phyloP scores from a whole-genome alignment of 2,113 vertebrate species.

The Amazona guildingii region DNA sequence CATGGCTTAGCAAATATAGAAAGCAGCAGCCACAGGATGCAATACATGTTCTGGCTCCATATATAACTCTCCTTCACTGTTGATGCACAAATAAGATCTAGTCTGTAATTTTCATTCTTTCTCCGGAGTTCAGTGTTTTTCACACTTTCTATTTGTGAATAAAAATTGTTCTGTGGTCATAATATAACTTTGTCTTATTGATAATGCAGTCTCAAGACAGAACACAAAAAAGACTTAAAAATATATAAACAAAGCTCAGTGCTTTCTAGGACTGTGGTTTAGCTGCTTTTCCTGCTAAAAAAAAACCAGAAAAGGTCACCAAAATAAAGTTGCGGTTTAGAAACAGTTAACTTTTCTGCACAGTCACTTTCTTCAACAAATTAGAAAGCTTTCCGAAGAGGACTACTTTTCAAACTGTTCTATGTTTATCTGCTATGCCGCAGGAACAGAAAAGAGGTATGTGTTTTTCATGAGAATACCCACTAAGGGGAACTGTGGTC shows the following conservation, averaged over 20 bases:
- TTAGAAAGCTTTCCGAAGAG: background rate
- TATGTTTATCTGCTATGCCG: background rate
- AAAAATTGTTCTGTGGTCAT: background rate
- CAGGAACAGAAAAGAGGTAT: background rate
- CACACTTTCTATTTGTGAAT: background rate
- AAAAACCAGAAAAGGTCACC: background rate
- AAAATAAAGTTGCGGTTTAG: background rate
- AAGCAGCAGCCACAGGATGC: background rate
- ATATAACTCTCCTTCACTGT: background rate
- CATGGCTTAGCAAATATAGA: rapidly evolving
- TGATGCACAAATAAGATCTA: background rate
- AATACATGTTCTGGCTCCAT: background rate
- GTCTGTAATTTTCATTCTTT: background rate
- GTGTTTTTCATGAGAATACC: background rate
- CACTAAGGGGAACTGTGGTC: background rate
- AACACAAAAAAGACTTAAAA: background rate
- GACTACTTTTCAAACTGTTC: background rate
- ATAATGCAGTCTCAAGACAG: background rate
- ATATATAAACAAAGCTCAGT: background rate
- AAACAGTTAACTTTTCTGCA: background rate
- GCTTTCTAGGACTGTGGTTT: background rate
- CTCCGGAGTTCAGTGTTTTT: background rate
- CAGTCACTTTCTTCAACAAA: background rate
- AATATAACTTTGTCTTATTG: background rate
- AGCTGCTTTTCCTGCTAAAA: background rate